A percentile compares a stretch with the other conserved stretches of the same genome.
These are phyloP conservation scores for Pithys albifrons DNA, from an alignment of 2,113 vertebrate species.

Conservation along the genomic window DNA sequence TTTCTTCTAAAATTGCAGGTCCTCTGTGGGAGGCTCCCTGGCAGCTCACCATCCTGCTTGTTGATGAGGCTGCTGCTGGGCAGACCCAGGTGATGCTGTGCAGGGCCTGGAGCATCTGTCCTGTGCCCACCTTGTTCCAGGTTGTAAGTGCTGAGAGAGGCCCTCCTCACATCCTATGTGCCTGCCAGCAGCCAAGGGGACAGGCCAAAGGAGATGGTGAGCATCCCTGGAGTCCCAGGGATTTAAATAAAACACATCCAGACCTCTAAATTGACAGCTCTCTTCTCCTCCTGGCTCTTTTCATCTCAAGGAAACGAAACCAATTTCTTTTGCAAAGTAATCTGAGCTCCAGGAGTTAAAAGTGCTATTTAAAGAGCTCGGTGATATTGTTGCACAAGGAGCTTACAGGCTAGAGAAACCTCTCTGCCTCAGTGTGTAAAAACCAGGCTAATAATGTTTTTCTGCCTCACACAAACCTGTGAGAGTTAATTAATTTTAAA, in stretches of 20 bases:
- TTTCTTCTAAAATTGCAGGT: neutral
- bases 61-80: neutral
- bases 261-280: neutral
- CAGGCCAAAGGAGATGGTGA: neutral
- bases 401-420: neutral
- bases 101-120: neutral
- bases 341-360: constrained; percentile 22
- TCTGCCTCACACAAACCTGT: neutral
- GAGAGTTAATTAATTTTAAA: constrained; percentile 35
- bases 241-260: neutral
- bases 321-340: constrained; percentile 38
- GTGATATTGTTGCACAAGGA: neutral
- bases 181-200: neutral
- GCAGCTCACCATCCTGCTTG: neutral
- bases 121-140: neutral
- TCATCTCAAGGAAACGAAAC: constrained; percentile 7
- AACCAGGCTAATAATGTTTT: constrained; percentile 39
- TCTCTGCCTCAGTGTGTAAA: neutral
- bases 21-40: neutral
- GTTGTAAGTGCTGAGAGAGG: neutral
- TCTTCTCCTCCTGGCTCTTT: neutral
- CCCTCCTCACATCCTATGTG: accelerated
- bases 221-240: neutral
- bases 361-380: neutral
- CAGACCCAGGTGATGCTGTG: accelerated